Percentiles rank a stretch among this genome's conserved stretches.
Evolutionary conservation across 2,113 vertebrate species (phyloP).

Genomic region (Trogon surrucura): DNA sequence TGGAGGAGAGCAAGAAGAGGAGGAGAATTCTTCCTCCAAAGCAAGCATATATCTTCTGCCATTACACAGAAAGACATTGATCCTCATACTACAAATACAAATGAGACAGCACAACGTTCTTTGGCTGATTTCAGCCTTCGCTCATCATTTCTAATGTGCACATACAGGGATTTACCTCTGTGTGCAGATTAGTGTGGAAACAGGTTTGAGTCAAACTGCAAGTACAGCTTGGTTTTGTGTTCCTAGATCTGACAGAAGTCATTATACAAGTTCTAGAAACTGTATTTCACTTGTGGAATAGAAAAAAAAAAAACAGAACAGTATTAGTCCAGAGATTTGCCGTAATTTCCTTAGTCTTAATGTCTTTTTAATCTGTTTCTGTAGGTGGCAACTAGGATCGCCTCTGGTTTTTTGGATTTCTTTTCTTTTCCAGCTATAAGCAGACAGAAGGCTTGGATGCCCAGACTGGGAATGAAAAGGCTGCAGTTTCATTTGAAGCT

Average conservation of each 20-base stretch:
- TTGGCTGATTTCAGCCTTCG: neutral
- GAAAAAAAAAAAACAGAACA: neutral
- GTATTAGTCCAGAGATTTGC: neutral
- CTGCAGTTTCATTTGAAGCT: neutral
- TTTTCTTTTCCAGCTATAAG: neutral
- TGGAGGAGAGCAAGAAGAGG: neutral
- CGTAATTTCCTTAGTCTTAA: neutral
- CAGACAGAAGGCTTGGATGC: neutral
- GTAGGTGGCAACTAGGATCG: neutral
- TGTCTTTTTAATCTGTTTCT: neutral
- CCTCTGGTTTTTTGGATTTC: rapidly evolving
- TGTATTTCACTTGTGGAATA: neutral
- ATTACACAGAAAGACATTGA: neutral
- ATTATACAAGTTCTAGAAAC: neutral
- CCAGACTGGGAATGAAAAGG: neutral
- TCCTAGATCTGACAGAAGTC: neutral
- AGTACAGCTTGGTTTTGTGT: neutral
- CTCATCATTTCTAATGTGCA: neutral
- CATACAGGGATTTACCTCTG: rapidly evolving
- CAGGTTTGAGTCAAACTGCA: neutral
- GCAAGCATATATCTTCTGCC: neutral
- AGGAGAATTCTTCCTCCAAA: neutral
- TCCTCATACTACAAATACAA: neutral
- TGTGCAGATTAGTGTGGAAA: neutral
- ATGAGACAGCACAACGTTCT: neutral